Conservation (phyloP, 2,888 invertebrate genomes). For the Brassicogethes aeneus region DNA sequence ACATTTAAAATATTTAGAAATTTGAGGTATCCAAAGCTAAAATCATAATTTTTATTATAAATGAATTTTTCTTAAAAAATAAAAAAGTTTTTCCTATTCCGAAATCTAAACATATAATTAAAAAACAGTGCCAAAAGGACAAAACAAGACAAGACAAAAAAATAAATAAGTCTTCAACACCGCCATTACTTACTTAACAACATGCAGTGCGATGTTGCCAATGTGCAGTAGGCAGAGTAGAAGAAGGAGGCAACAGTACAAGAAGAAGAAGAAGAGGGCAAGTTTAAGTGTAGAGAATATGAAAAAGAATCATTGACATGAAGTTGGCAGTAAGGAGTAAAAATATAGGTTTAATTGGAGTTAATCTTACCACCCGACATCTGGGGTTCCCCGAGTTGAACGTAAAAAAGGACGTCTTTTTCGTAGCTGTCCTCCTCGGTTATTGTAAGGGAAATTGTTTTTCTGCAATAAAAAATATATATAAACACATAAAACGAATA, state of each 20-base stretch:
- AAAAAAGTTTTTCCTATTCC: too few species aligned
- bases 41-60: too few species aligned
- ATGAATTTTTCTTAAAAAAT: too few species aligned
- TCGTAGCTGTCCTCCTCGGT: slow-evolving; percentile 97
- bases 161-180: slow-evolving; percentile 6
- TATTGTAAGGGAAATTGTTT: slow-evolving; percentile 76
- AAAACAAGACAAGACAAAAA: neutral
- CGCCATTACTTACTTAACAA: slow-evolving; percentile 38
- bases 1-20: too few species aligned
- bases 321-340: neutral
- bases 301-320: slow-evolving; percentile 4
- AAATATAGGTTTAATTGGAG: neutral
- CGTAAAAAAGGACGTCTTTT: slow-evolving; percentile 88
- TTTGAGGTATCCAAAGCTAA: too few species aligned
- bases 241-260: slow-evolving; percentile 12
- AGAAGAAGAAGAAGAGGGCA: too few species aligned
- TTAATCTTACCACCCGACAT: slow-evolving; percentile 71
- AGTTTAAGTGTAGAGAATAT: too few species aligned
- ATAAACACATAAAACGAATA: too few species aligned
- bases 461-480: slow-evolving; percentile 78
- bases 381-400: slow-evolving; percentile 84
- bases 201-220: slow-evolving; percentile 36
- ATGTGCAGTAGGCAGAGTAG: slow-evolving; percentile 26
- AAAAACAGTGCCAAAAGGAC: neutral
- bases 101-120: too few species aligned